Percentiles rank a stretch among this genome's conserved stretches.
These are phyloP conservation scores for Chrysodeixis includens DNA, from an alignment of 2,888 invertebrate species.

Conservation along the genomic window DNA sequence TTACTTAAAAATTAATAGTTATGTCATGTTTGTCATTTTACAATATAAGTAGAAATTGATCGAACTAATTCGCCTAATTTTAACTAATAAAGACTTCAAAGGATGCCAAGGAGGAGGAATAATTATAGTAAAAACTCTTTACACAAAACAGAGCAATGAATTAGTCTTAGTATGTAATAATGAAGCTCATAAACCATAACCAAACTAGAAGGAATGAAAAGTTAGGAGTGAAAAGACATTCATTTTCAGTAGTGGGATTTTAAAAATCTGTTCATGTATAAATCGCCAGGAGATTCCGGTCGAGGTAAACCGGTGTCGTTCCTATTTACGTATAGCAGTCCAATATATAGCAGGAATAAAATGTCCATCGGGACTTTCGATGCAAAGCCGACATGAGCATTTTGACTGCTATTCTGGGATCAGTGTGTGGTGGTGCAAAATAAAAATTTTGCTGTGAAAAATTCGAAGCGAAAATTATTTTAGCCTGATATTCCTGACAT, in stretches of 20 bases:
- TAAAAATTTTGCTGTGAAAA: slow-evolving; percentile 62
- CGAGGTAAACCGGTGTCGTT: slow-evolving; percentile 41
- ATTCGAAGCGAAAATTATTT: slow-evolving; percentile 56
- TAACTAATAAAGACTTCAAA: too few species aligned
- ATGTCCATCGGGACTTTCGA: slow-evolving; percentile 49
- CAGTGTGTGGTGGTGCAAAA: slow-evolving; percentile 64
- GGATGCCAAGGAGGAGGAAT: neutral
- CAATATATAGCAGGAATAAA: slow-evolving; percentile 56
- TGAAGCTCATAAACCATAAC: neutral
- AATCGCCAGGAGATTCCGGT: slow-evolving; percentile 37
- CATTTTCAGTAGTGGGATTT: slow-evolving; percentile 28
- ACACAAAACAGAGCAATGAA: neutral
- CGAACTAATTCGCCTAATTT: too few species aligned
- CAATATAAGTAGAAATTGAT: too few species aligned
- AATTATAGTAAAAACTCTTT: neutral
- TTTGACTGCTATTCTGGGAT: slow-evolving; percentile 69
- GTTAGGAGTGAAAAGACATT: slow-evolving; percentile 25
- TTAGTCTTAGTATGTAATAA: neutral
- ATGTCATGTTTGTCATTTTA: too few species aligned
- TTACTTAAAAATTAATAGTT: too few species aligned
- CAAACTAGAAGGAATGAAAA: slow-evolving; percentile 5
- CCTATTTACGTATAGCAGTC: slow-evolving; percentile 59
- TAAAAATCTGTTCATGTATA: slow-evolving; percentile 44
- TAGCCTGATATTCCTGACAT: slow-evolving; percentile 38
- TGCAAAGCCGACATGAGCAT: slow-evolving; percentile 69